A percentile compares a stretch with the other conserved stretches of the same genome.
These are phyloP conservation scores for Embidobia sp. DNA, from an alignment of 2,888 invertebrate genomes.

Conservation along the genomic window DNA sequence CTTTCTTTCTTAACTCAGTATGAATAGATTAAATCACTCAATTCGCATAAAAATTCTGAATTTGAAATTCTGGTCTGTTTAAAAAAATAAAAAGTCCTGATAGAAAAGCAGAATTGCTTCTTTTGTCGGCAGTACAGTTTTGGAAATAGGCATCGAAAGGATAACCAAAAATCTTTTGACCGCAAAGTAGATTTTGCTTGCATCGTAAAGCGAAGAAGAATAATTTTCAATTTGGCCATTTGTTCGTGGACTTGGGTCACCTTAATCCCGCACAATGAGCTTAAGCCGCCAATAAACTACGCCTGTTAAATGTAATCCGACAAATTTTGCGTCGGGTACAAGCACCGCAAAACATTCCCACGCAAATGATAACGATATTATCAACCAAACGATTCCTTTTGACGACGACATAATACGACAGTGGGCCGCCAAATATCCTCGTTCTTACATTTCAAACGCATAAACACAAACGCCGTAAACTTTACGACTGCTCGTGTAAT, in stretches of 20 bases:
- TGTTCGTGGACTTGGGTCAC: neutral
- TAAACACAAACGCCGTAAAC: constrained; percentile 42
- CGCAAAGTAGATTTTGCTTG: neutral
- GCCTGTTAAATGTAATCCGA: constrained; percentile 18
- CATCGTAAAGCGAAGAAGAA: neutral
- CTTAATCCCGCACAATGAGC: constrained; percentile 19
- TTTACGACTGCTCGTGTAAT: constrained; percentile 49
- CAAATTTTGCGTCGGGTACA: constrained; percentile 15
- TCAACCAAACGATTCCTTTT: constrained; percentile 26
- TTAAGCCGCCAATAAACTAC: constrained; percentile 21
- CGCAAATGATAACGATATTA: constrained; percentile 37
- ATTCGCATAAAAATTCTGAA: too few relatives aligned
- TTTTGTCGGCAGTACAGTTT: too few relatives aligned
- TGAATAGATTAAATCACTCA: too few relatives aligned
- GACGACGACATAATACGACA: constrained; percentile 20
- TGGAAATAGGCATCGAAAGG: too few relatives aligned
- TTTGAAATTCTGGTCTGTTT: too few relatives aligned
- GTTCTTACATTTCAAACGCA: constrained; percentile 33
- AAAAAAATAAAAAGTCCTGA: too few relatives aligned
- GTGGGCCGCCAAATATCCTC: constrained; percentile 8
- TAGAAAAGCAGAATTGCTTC: too few relatives aligned
- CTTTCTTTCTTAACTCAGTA: too few relatives aligned
- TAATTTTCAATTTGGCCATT: constrained; percentile 12
- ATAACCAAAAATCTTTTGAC: neutral
- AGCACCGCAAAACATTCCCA: constrained; percentile 12